Conservation (phyloP, 2,888 invertebrate species). For the Panopea generosa region DNA sequence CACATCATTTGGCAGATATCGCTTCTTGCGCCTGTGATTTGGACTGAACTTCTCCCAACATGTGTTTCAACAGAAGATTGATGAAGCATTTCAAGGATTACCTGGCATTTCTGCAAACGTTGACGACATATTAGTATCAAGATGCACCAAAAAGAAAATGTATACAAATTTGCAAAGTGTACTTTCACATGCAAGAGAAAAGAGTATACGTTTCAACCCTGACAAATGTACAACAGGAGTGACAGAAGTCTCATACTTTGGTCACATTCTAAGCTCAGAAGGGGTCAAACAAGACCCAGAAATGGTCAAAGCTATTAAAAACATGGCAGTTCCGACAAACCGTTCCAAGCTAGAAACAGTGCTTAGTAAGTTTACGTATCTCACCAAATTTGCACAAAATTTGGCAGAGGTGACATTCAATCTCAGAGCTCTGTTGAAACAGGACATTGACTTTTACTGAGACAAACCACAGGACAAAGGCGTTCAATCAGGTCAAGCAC, state of each 20-base stretch:
- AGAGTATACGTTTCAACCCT: constrained; percentile 38
- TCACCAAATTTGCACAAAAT: constrained; percentile 41
- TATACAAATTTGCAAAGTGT: constrained; percentile 30
- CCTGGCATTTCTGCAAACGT: constrained; percentile 29
- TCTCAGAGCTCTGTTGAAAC: constrained; percentile 26
- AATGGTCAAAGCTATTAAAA: constrained; percentile 39
- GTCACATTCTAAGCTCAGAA: constrained; percentile 35
- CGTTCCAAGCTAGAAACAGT: constrained; percentile 37
- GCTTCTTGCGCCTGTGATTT: constrained; percentile 52
- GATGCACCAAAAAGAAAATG: constrained; percentile 31
- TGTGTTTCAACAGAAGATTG: constrained; percentile 29
- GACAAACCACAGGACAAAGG: constrained; percentile 25
- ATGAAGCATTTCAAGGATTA: constrained; percentile 40
- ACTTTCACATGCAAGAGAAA: constrained; percentile 15
- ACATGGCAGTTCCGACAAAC: constrained; percentile 17
- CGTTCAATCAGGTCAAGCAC: constrained; percentile 35
- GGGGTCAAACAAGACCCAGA: constrained; percentile 43
- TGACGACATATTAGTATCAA: constrained; percentile 47
- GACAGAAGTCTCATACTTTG: constrained; percentile 42
- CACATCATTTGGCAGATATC: constrained; percentile 54
- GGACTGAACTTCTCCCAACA: constrained; percentile 35
- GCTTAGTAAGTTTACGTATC: constrained; percentile 51
- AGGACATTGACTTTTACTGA: constrained; percentile 36
- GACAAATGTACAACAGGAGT: constrained; percentile 40
- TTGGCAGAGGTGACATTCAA: constrained; percentile 40